A percentile compares a stretch with the other conserved stretches of the same genome.
These are phyloP conservation scores for Idaea aversata DNA, from an alignment of 2,888 invertebrate species.

Conservation along the genomic window DNA sequence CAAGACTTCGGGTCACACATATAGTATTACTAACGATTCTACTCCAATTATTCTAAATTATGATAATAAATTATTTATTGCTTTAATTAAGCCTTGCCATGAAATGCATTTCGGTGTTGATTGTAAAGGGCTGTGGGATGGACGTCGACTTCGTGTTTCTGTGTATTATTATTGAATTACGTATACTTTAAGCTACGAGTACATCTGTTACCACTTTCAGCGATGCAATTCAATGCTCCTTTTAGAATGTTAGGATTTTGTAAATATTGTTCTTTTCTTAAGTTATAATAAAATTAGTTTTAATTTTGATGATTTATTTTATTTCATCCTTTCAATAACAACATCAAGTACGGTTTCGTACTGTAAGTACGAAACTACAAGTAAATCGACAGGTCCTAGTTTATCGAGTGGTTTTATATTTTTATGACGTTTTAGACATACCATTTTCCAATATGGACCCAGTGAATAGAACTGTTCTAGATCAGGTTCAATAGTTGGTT, in stretches of 20 bases:
- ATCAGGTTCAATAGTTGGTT: conserved; percentile 48
- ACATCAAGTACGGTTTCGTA: too few relatives aligned
- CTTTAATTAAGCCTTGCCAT: conserved; percentile 71
- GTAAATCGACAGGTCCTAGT: too few relatives aligned
- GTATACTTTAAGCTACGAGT: conserved; percentile 35
- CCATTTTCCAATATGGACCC: not conserved
- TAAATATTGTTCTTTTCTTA: conserved; percentile 60
- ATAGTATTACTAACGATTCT: conserved; percentile 48
- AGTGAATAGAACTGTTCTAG: conserved; percentile 4
- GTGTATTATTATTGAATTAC: conserved; percentile 19
- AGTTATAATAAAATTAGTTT: conserved; percentile 48
- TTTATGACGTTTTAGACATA: too few relatives aligned
- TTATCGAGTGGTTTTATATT: too few relatives aligned
- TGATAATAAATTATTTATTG: conserved; percentile 68
- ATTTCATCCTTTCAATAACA: conserved; percentile 21
- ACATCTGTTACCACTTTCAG: conserved; percentile 65
- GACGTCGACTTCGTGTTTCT: conserved; percentile 21
- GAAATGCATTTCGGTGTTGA: conserved; percentile 64
- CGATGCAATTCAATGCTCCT: conserved; percentile 73
- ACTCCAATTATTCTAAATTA: conserved; percentile 48
- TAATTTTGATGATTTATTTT: conserved; percentile 39
- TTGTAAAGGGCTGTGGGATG: conserved; percentile 40
- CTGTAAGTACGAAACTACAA: too few relatives aligned
- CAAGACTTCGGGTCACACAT: conserved; percentile 38
- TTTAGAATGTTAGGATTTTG: conserved; percentile 63